Evolutionary conservation across 2,888 invertebrate genomes (phyloP), one percentile per base, ranked within the genome.

Genomic region (Ommatoiulus sabulosus): DNA sequence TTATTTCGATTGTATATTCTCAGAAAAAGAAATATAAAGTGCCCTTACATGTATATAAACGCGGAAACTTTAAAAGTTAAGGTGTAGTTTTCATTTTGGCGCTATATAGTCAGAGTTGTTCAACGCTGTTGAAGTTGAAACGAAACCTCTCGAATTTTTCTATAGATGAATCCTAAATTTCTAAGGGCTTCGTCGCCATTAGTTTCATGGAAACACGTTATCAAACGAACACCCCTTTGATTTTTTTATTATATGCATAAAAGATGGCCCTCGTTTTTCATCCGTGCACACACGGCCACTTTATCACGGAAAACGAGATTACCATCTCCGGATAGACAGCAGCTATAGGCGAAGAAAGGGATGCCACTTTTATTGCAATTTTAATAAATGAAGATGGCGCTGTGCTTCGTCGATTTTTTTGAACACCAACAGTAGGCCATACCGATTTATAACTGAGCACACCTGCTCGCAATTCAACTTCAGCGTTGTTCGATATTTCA

Each of bases 381-480:
- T 72, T 72, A 72, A 72, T 72, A 72, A 72, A 72, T 72, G 24
- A 72, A 72, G 72, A 10, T 72, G 72, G 72, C 72, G 72, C 24
- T 72, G 24, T 20, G n/a, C 7, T 63, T 63, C 63, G n/a, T 7
- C 63, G n/a, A 63, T 63, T 63, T 72, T 72, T 72, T 72, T 10
- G 24, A 3, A 3, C 8, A 24, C 24, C 72, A 72, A 24, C 24
- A 72, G 24, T 72, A 72, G 24, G 24, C 72, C 72, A 72, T 72
- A 24, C 72, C 72, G 72, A 72, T 72, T 24, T 24, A 8, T 72
- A 24, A 72, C 72, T 72, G 72, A 24, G 72, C 24, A 24, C 72
- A 72, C 72, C 72, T 72, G 72, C 72, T 72, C 8, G 72, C 72
- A n/a, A 24, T 72, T 72, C 72, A 72, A 72, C 72, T 72, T 72